These are phyloP conservation scores for Homarus americanus DNA, from an alignment of 1,140 invertebrate genomes.

Conservation along the genomic window DNA sequence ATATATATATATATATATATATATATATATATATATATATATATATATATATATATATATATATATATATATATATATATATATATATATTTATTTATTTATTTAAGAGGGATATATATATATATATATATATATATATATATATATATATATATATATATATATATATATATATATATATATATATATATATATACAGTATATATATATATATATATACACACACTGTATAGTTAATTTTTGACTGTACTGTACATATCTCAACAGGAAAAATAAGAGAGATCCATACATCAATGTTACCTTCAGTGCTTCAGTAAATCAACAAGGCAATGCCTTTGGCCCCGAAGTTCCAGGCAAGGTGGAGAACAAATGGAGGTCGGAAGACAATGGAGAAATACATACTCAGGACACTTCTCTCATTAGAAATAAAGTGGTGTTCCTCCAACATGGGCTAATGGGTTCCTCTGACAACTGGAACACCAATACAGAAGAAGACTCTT, in stretches of 20 bases:
- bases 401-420: neutral
- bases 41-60: too few species aligned
- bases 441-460: slow-evolving; percentile 88
- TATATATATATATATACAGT: too few species aligned
- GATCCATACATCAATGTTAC: neutral
- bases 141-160: too few species aligned
- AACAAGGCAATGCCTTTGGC: neutral
- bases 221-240: too few species aligned
- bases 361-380: neutral
- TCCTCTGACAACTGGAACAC: slow-evolving; percentile 85
- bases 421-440: slow-evolving; percentile 80
- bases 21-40: too few species aligned
- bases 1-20: too few species aligned
- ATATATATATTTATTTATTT: too few species aligned
- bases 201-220: too few species aligned
- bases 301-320: neutral
- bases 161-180: too few species aligned
- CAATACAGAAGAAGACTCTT: slow-evolving; percentile 43
- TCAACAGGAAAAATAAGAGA: neutral
- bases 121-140: too few species aligned
- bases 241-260: neutral
- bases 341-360: neutral
- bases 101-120: too few species aligned
- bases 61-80: too few species aligned
- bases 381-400: neutral